These are phyloP conservation scores for Heliornis fulica DNA, from an alignment of 2,113 vertebrate genomes.

Conservation along the genomic window DNA sequence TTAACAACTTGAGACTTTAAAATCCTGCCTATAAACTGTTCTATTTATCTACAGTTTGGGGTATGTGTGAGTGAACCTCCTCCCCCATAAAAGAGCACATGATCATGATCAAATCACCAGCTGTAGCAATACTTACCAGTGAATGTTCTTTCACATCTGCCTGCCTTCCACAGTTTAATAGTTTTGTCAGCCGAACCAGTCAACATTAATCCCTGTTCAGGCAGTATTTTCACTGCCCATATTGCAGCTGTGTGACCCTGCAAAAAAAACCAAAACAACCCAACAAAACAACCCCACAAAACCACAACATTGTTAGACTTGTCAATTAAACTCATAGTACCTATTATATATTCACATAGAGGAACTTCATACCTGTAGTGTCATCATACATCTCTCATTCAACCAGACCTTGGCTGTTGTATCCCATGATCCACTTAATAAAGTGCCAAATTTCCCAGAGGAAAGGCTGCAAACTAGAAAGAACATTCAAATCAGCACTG, in stretches of 20 bases:
- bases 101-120: background rate
- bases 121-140: slow-evolving; percentile 75
- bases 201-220: slow-evolving; percentile 95
- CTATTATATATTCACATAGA: background rate
- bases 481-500: background rate
- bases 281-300: too few relatives aligned
- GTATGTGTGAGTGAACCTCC: too few relatives aligned
- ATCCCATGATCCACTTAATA: slow-evolving; percentile 97
- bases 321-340: background rate
- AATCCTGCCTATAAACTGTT: background rate
- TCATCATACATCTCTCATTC: slow-evolving; percentile 98
- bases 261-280: too few relatives aligned
- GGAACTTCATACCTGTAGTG: slow-evolving; percentile 84
- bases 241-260: slow-evolving; percentile 94
- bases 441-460: slow-evolving; percentile 94
- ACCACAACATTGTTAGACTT: background rate
- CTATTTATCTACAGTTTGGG: background rate
- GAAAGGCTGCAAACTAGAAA: slow-evolving; percentile 91
- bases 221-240: slow-evolving; percentile 93
- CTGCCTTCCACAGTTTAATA: slow-evolving; percentile 97
- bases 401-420: slow-evolving; percentile 96
- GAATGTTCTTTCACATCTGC: slow-evolving; percentile 91
- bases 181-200: slow-evolving; percentile 96
- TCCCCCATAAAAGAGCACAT: background rate
- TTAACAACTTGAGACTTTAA: background rate